phyloP scores from a whole-genome alignment of 2,888 invertebrate genomes.

The Nomada fucata region DNA sequence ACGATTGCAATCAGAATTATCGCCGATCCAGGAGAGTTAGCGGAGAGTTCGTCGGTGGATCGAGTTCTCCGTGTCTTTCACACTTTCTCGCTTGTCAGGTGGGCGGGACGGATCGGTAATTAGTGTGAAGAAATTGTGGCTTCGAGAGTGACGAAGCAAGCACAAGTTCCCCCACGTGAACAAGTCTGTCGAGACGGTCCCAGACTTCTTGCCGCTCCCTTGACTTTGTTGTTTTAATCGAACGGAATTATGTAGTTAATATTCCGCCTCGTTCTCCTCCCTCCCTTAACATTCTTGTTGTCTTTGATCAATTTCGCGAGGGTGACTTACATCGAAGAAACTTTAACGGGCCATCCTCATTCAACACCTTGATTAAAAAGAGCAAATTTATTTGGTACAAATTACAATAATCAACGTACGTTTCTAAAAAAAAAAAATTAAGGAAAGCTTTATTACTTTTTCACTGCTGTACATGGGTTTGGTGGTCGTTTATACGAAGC shows the following conservation, averaged over 20 bases:
- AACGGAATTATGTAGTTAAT: conserved; percentile 59
- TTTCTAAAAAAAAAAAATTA: background rate
- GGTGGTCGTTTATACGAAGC: background rate
- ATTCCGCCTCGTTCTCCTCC: conserved; percentile 7
- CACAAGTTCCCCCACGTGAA: conserved; percentile 65
- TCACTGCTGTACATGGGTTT: too few species aligned
- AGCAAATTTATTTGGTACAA: background rate
- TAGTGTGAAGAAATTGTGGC: conserved; percentile 65
- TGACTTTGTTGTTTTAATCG: conserved; percentile 62
- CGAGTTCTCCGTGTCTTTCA: conserved; percentile 39
- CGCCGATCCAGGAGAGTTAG: background rate
- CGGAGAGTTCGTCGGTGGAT: background rate
- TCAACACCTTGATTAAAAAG: too few species aligned
- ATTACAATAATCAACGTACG: background rate
- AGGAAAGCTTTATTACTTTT: too few species aligned
- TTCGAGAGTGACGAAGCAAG: conserved; percentile 68
- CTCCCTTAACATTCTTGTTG: too few species aligned
- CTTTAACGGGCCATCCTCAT: too few species aligned
- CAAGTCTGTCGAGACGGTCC: conserved; percentile 55
- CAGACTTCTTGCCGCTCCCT: conserved; percentile 55
- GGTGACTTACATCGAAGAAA: too few species aligned
- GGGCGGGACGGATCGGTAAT: conserved; percentile 67
- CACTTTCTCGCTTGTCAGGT: conserved; percentile 65
- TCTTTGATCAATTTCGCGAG: conserved; percentile 5
- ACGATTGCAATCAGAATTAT: background rate